Base-by-base conservation (phyloP, 2,888 invertebrate genomes). In the Gymnoscelis rufifasciata region DNA sequence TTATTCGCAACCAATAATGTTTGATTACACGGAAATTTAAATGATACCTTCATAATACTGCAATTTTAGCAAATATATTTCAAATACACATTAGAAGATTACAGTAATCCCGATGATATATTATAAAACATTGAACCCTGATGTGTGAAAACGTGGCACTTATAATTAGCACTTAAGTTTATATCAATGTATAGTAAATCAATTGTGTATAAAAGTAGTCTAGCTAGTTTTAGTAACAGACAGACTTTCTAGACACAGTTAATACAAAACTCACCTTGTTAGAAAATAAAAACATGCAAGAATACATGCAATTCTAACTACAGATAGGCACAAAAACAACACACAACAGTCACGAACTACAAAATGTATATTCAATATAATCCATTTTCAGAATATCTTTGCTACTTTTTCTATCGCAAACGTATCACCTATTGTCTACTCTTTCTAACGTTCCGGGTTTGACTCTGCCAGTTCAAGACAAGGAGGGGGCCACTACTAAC, bases 401-500 rank as follows among this genome's bases (percentile, higher is more conserved):
- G 43, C 57, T 57, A 47, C 41, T 52, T 31, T 42, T 37, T 52
- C 54, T 54, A 3, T 19, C 19, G 5, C 19, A 3, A 19, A 19
- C 19, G 19, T 35, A 30, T 42, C 26, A 36, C 12, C 19, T 35
- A 51, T 43, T n/a, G 7, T 45, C 57, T 57, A 47, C 41, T 52
- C 38, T 42, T 37, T 52, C 54, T 54, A 56, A 49, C 53, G 53
- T 54, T 53, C 45, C 27, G 50, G 56, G 33, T 55, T 51, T 48
- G 44, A 47, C 47, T 43, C 19, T 45, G 43, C 31, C 39, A 44
- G 47, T 51, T 43, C 69, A 72, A 64, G 68, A 71, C 67, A 63
- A 61, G 70, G 69, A 61, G 54, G 38, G 51, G 59, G 74, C 52
- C 55, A 63, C 81, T 83, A 82, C 73, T 52, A 47, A 67, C 60